Percentiles rank a stretch among this genome's conserved stretches.
These are phyloP conservation scores for Tiliacea aurago DNA, from an alignment of 2,888 invertebrate species.

Conservation along the genomic window DNA sequence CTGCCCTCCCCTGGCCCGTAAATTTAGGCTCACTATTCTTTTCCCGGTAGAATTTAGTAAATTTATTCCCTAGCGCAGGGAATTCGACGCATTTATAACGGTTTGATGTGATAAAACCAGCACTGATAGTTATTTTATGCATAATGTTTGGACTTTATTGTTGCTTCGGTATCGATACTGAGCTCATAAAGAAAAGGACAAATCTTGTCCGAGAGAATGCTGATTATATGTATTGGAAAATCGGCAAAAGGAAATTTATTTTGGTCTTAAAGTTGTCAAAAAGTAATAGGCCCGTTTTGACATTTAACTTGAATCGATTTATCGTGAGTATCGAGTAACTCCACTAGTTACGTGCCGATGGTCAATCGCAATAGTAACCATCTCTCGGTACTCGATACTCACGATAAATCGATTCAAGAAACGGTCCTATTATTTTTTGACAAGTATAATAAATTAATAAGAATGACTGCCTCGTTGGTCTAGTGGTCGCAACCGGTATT, in stretches of 20 bases:
- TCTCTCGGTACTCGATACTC: too few species aligned
- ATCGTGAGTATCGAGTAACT: too few species aligned
- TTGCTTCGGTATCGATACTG: conserved; percentile 35
- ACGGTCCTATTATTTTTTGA: too few species aligned
- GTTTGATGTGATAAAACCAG: conserved; percentile 64
- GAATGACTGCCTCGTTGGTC: too few species aligned
- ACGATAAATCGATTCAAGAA: too few species aligned
- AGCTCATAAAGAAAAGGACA: conserved; percentile 32
- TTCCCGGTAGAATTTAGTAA: conserved; percentile 84
- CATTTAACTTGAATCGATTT: too few species aligned
- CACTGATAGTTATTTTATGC: conserved; percentile 55
- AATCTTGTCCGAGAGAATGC: conserved; percentile 11
- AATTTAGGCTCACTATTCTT: conserved; percentile 88
- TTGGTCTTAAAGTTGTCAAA: too few species aligned
- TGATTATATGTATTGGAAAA: conserved; percentile 9
- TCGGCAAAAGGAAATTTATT: not conserved
- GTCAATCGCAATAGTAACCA: too few species aligned
- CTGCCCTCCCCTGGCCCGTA: conserved; percentile 84
- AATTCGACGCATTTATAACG: conserved; percentile 65
- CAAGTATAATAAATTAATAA: too few species aligned
- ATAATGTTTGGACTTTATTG: conserved; percentile 53
- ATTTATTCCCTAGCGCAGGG: conserved; percentile 81
- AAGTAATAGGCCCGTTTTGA: too few species aligned
- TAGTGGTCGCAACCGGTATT: too few species aligned
- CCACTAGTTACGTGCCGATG: too few species aligned